phyloP scores from a whole-genome alignment of 2,888 invertebrate genomes.

The Venusia cambrica region DNA sequence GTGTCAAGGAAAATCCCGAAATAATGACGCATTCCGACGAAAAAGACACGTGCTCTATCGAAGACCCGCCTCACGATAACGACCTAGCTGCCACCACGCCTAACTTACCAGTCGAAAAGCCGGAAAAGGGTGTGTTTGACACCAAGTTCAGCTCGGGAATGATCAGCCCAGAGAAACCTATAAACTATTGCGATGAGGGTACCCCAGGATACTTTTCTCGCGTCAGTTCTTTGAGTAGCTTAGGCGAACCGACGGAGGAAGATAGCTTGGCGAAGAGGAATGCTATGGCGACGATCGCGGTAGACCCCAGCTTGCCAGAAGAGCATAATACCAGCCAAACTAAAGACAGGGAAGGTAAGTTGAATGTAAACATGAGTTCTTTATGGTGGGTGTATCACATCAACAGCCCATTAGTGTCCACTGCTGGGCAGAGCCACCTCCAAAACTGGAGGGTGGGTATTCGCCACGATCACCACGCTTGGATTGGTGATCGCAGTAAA shows the following conservation, averaged over 20 bases:
- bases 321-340: constrained; percentile 48
- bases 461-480: no score
- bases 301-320: constrained; percentile 55
- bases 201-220: constrained; percentile 90
- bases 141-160: constrained; percentile 84
- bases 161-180: constrained; percentile 89
- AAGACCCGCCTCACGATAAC: constrained; percentile 72
- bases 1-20: constrained; percentile 65
- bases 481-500: no score
- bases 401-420: no score
- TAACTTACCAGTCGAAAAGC: constrained; percentile 41
- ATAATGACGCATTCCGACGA: constrained; percentile 76
- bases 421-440: no score
- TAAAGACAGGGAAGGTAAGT: constrained; percentile 72
- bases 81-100: constrained; percentile 62
- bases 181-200: constrained; percentile 93
- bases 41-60: constrained; percentile 72
- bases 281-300: constrained; percentile 67
- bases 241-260: constrained; percentile 77
- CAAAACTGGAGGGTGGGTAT: no score
- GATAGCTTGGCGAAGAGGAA: constrained; percentile 69
- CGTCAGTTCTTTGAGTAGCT: constrained; percentile 82
- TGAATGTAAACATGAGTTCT: no score
- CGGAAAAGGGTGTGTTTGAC: constrained; percentile 63
- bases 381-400: no score